These are phyloP conservation scores for Sapayoa aenigma DNA, from an alignment of 2,113 vertebrate species.

Conservation along the genomic window DNA sequence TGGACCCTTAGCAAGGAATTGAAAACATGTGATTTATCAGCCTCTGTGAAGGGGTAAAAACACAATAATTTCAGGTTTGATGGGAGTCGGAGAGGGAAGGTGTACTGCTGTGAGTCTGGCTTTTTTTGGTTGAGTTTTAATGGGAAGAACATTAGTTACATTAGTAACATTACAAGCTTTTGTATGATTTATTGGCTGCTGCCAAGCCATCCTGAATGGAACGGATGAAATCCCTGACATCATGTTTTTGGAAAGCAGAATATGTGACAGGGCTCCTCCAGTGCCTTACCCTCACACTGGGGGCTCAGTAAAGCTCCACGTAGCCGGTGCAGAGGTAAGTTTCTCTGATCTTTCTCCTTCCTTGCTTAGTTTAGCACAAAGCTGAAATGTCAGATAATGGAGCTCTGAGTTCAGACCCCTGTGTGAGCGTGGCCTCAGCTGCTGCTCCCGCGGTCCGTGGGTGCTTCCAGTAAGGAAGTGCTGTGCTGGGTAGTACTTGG, in stretches of 20 bases:
- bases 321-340: background rate
- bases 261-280: background rate
- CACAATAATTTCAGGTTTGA: background rate
- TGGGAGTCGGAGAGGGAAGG: background rate
- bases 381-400: background rate
- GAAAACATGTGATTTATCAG: background rate
- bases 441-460: background rate
- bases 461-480: background rate
- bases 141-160: background rate
- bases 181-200: background rate
- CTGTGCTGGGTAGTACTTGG: background rate
- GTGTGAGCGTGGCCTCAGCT: rapidly evolving
- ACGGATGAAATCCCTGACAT: background rate
- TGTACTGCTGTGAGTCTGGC: background rate
- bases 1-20: background rate
- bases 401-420: background rate
- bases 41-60: background rate
- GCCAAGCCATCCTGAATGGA: background rate
- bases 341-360: background rate
- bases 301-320: background rate
- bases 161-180: background rate
- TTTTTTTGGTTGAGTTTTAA: background rate
- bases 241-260: background rate
- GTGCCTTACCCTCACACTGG: background rate
- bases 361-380: background rate